phyloP scores from a whole-genome alignment of 2,797 vertebrate genomes.

The Fringilla coelebs region DNA sequence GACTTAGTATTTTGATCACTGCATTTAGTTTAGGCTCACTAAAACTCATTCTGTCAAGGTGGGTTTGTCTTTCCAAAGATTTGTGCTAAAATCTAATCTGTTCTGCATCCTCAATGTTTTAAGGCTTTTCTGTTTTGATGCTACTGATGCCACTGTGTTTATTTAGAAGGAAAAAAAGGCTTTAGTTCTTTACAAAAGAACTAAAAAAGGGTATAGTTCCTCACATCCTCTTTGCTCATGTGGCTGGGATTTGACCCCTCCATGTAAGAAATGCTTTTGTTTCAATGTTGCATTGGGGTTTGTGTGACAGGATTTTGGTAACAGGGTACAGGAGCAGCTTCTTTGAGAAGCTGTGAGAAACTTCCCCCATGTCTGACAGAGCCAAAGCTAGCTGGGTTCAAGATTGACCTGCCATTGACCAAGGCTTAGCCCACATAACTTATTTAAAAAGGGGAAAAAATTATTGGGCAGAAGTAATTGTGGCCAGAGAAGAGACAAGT shows the following conservation, averaged over 20 bases:
- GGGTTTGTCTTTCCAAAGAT: background rate
- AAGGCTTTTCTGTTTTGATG: background rate
- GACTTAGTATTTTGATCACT: constrained; percentile 13
- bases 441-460: background rate
- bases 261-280: background rate
- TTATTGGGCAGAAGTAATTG: background rate
- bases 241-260: background rate
- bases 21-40: background rate
- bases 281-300: background rate
- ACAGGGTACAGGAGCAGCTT: background rate
- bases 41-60: background rate
- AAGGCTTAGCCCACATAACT: background rate
- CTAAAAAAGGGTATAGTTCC: background rate
- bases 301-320: background rate
- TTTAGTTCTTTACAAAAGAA: background rate
- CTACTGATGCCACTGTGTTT: background rate
- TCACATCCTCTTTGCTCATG: background rate
- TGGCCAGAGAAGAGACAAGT: background rate
- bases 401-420: background rate
- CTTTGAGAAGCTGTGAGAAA: background rate
- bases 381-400: background rate
- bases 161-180: background rate
- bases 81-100: background rate
- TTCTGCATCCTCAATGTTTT: background rate
- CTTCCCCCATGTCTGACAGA: background rate